Conservation (phyloP, 2,888 invertebrate genomes). For the Lamproptera curius region DNA sequence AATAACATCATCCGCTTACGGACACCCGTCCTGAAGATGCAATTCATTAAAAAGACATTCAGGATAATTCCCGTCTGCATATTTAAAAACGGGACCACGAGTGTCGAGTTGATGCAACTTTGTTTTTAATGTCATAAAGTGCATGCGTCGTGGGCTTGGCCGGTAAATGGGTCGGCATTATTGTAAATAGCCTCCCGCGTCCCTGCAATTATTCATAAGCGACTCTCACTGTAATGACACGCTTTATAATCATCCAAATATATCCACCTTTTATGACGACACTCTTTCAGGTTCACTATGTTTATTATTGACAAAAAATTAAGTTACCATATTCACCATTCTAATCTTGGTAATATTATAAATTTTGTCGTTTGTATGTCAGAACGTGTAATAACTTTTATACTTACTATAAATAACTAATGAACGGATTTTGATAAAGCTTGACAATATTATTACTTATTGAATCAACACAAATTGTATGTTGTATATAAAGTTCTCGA, state of each 20-base stretch:
- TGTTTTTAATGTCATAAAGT: conserved; percentile 10
- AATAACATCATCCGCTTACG: no score
- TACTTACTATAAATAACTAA: no score
- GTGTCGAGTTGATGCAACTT: conserved; percentile 1
- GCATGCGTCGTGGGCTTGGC: conserved; percentile 10
- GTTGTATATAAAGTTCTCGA: no score
- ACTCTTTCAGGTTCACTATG: not conserved
- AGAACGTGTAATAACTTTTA: no score
- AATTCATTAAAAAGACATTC: conserved; percentile 8
- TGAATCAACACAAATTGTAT: no score
- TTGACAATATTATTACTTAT: no score
- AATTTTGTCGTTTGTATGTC: no score
- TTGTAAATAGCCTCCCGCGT: conserved; percentile 14
- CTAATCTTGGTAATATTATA: no score
- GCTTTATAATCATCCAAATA: conserved; percentile 1
- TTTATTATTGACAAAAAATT: no score
- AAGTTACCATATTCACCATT: no score
- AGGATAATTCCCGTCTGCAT: conserved; percentile 1
- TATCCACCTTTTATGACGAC: conserved; percentile 2
- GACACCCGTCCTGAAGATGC: no score
- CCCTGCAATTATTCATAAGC: conserved; percentile 5
- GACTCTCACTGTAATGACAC: not conserved
- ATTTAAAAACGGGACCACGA: not conserved
- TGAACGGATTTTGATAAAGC: no score
- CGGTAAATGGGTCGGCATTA: conserved; percentile 24